Evolutionary conservation across 1,140 invertebrate genomes (phyloP).

Genomic region (Drosophila erecta): DNA sequence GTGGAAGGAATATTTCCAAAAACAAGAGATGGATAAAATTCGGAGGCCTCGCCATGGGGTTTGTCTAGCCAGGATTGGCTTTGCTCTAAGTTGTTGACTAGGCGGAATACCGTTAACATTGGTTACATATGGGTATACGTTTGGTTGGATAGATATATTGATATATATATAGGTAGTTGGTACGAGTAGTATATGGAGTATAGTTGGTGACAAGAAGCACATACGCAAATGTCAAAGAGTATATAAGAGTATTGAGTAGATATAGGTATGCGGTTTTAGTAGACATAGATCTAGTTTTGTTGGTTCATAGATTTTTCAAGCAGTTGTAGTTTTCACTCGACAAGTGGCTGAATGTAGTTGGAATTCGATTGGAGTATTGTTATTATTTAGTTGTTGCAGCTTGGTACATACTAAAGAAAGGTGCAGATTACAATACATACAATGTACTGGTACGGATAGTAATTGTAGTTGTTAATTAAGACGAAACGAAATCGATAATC

Average conservation of each 20-base stretch:
- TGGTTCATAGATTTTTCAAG: conserved; percentile 69
- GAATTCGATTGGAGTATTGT: conserved; percentile 48
- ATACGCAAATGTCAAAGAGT: conserved; percentile 78
- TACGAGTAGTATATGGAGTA: conserved; percentile 61
- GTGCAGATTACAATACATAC: conserved; percentile 76
- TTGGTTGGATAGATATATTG: conserved; percentile 29
- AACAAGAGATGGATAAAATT: conserved; percentile 73
- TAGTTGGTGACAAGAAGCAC: conserved; percentile 80
- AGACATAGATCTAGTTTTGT: conserved; percentile 76
- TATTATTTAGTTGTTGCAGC: conserved; percentile 65
- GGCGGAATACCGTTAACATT: conserved; percentile 73
- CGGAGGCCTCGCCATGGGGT: conserved; percentile 41
- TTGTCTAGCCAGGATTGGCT: conserved; percentile 53
- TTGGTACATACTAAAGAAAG: conserved; percentile 76
- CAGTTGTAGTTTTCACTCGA: conserved; percentile 65
- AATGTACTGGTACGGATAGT: conserved; percentile 54
- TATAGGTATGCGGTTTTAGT: conserved; percentile 69
- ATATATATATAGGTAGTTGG: conserved; percentile 46
- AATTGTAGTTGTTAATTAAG: conserved; percentile 38
- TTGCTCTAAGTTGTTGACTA: conserved; percentile 71
- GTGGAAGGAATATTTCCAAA: conserved; percentile 77
- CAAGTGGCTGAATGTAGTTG: conserved; percentile 60
- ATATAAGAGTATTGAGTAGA: conserved; percentile 61
- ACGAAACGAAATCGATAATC: conserved; percentile 46
- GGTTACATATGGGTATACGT: conserved; percentile 57